Evolutionary conservation across 2,797 vertebrate genomes (phyloP).

Genomic region (Scolopax rusticola): DNA sequence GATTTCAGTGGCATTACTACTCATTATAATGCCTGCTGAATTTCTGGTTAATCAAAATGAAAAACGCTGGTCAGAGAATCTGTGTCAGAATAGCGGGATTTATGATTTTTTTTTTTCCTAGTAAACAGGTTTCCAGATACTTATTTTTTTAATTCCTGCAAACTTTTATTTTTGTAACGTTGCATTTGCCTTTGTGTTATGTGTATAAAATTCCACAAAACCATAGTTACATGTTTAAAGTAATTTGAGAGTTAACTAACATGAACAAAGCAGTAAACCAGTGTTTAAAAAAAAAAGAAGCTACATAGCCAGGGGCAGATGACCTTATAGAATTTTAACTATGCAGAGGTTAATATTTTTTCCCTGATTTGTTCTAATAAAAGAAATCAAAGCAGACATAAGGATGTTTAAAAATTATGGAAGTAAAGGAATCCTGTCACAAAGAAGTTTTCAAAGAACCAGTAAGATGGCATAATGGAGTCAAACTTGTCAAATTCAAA

Average conservation of each 20-base stretch:
- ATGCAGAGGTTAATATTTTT: conserved; percentile 28
- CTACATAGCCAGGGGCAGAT: not conserved
- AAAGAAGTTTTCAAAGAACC: not conserved
- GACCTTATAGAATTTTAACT: conserved; percentile 25
- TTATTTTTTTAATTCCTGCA: not conserved
- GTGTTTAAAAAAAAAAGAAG: not conserved
- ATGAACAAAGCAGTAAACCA: not conserved
- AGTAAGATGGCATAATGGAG: not conserved
- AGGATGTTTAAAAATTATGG: not conserved
- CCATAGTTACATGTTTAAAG: not conserved
- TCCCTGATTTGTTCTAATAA: conserved; percentile 2
- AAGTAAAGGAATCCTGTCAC: not conserved
- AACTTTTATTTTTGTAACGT: not conserved
- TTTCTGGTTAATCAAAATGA: not conserved
- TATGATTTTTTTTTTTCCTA: not conserved
- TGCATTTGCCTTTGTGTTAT: not conserved
- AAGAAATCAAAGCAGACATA: conserved; percentile 5
- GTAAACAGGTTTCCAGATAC: not conserved
- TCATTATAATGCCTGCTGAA: not conserved
- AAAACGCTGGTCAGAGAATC: not conserved
- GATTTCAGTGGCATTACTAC: not conserved
- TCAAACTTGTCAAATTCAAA: not conserved
- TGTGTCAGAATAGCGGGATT: not conserved
- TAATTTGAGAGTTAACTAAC: not conserved
- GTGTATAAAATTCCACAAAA: not conserved